Base-by-base conservation (phyloP, 2,888 invertebrate genomes). In the Pollenia griseotomentosa region DNA sequence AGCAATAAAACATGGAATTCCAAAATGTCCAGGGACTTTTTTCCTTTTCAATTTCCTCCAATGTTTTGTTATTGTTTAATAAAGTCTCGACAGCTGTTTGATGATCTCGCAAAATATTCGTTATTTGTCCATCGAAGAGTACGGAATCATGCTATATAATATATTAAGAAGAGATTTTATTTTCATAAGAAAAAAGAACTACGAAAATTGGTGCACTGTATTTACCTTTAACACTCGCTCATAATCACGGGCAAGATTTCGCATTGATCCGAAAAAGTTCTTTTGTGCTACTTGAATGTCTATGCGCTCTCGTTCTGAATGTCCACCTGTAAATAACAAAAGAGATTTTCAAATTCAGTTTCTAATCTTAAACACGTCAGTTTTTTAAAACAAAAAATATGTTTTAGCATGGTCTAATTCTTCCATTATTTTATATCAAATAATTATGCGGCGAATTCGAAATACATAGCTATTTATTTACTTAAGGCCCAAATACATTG, bases 1-100 rank as follows among this genome's bases (percentile, higher is more conserved):
- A 97, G 89, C 97, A 97, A 90, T 96, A 98, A 90, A 98, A 97
- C 93, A 98, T 95, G 0, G 97, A 95, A 91, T 97, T 97, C 96
- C 96, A 97, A 92, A 97, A 97, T 0, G 96, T 95, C 98, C 98
- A 98, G 1, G 94, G 94, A 87, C 94, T 94, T 81, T 94, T 94
- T 88, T 94, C 94, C 2, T 84, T 57, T 33, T 90, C 88, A 63
- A 91, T 78, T 68, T 92, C 90, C 14, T 90, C 88, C 0, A 90
- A 42, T 0, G 90, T 90, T 61, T 89, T 89, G 55, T 90, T 90
- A 44, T 65, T 89, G 19, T 89, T 89, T 5, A 93, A 46, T 0
- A 93, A 86, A 0, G 91, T 89, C 2, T 90, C 89, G 0, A 93
- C 86, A 16, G 93, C 94, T 23, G 94, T 94, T 88, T 96, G 96